These are phyloP conservation scores for Anabas testudineus DNA, from an alignment of 2,797 vertebrate genomes.

Conservation along the genomic window DNA sequence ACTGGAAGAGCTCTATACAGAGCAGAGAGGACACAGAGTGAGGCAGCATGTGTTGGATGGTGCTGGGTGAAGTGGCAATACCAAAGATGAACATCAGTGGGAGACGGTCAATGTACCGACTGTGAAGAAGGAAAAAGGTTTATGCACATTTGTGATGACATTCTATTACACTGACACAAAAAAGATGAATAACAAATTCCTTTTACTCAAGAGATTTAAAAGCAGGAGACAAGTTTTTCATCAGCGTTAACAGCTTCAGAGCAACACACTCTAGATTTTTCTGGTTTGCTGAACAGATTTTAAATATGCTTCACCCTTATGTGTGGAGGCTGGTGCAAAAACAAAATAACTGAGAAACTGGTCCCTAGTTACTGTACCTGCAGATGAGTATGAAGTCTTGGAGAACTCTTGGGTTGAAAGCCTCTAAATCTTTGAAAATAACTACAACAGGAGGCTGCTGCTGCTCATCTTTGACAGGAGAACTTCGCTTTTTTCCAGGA, in stretches of 20 bases:
- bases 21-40: constrained; percentile 95
- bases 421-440: constrained; percentile 95
- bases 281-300: background rate
- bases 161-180: background rate
- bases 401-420: constrained; percentile 91
- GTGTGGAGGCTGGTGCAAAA: background rate
- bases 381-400: constrained; percentile 95
- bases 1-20: constrained; percentile 97
- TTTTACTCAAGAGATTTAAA: no score
- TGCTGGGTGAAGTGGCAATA: constrained; percentile 95
- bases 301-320: background rate
- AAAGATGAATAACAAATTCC: background rate
- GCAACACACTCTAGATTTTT: no score
- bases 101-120: constrained; percentile 90
- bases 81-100: constrained; percentile 95
- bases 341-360: background rate
- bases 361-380: constrained; percentile 87
- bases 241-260: no score
- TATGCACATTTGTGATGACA: background rate
- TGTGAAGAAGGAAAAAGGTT: constrained; percentile 55
- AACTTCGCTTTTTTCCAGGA: constrained; percentile 84
- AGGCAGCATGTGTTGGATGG: constrained; percentile 93
- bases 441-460: constrained; percentile 90
- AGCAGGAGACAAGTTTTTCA: no score
- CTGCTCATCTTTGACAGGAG: constrained; percentile 64